phyloP scores from a whole-genome alignment of 2,113 vertebrate species.

The Dendrocopos noguchii region DNA sequence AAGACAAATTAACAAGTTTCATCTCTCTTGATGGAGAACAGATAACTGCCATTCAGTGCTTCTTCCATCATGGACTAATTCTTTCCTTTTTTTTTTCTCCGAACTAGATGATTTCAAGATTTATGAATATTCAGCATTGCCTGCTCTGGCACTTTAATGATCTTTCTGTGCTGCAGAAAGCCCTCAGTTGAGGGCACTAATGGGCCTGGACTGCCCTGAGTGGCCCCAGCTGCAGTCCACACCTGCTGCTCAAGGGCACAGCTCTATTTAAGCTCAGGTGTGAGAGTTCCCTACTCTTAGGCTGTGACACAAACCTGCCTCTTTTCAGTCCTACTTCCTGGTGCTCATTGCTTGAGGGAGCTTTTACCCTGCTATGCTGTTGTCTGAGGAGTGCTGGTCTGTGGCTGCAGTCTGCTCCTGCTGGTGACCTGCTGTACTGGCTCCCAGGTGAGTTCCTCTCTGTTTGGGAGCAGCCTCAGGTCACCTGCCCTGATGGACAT shows the following conservation, averaged over 20 bases:
- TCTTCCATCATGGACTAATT: neutral
- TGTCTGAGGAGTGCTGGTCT: fast-evolving
- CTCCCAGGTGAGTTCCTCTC: fast-evolving
- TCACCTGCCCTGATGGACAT: fast-evolving
- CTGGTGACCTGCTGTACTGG: no score
- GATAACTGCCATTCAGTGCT: constrained; percentile 18
- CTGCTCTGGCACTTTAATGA: neutral
- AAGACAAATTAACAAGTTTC: constrained; percentile 68
- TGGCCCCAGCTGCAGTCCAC: neutral
- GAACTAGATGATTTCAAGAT: neutral
- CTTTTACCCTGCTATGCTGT: fast-evolving
- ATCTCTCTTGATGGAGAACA: constrained; percentile 59
- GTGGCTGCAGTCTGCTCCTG: fast-evolving
- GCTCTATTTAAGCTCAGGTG: neutral
- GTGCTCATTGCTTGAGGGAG: fast-evolving
- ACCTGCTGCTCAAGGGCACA: neutral
- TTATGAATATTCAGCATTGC: neutral
- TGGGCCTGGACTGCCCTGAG: neutral
- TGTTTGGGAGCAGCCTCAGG: neutral
- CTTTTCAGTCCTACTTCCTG: fast-evolving
- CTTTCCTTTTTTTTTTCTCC: neutral
- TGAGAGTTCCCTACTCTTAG: fast-evolving
- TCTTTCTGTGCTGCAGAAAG: neutral
- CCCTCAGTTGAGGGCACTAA: neutral
- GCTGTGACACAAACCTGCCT: fast-evolving